These are phyloP conservation scores for Lophochroa leadbeateri DNA, from an alignment of 2,113 vertebrate genomes.

Conservation along the genomic window DNA sequence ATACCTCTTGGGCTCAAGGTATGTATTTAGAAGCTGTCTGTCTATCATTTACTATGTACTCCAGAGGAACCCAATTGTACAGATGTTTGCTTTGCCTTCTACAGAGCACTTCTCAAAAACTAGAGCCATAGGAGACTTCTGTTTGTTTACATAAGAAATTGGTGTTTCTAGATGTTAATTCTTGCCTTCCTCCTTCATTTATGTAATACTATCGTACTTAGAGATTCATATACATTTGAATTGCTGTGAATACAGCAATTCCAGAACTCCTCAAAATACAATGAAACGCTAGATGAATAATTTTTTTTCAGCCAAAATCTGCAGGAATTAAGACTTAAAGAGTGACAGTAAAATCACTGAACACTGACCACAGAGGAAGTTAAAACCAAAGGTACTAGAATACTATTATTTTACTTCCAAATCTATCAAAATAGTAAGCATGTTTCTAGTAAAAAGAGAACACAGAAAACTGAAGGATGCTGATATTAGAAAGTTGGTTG, in stretches of 20 bases:
- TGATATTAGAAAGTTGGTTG: neutral
- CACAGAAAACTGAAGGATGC: neutral
- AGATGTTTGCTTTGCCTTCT: conserved; percentile 17
- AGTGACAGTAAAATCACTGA: neutral
- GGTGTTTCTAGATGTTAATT: neutral
- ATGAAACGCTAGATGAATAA: neutral
- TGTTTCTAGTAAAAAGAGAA: neutral
- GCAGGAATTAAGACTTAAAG: neutral
- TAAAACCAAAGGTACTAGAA: neutral
- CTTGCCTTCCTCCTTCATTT: neutral
- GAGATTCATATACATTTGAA: neutral
- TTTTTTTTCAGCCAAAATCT: conserved; percentile 1
- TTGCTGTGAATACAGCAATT: neutral
- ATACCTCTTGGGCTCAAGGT: neutral
- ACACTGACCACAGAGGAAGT: neutral
- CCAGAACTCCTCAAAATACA: neutral
- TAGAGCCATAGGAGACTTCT: neutral
- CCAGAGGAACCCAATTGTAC: neutral
- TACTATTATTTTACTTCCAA: neutral
- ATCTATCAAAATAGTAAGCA: neutral
- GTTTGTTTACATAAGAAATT: neutral
- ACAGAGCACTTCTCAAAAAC: neutral
- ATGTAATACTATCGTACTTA: neutral
- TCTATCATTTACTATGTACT: neutral
- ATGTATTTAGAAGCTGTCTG: neutral